Base-by-base conservation (phyloP, 2,797 vertebrate species). In the Sebastes nivosus region DNA sequence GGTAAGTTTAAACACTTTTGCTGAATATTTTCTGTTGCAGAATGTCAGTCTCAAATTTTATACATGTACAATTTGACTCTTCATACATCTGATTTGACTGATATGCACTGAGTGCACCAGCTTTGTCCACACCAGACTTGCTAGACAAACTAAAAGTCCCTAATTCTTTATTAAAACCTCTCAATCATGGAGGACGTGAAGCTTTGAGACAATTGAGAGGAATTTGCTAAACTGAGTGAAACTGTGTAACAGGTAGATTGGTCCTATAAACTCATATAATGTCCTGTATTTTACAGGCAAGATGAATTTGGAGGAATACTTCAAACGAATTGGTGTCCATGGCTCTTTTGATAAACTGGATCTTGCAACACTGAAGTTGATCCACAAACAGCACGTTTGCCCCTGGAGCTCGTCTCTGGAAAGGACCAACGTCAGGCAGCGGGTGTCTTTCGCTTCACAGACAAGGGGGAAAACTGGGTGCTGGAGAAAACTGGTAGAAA, bases 281-380 rank as follows among this genome's bases (percentile, higher is more conserved):
- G 42, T 46, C 42, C 5, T 80, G 7, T 42, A 50, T 87, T 81
- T 89, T 84, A 57, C 81, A 93, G 86, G 22, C 11, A 94, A 77
- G 72, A 98, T 98, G 97, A 95, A 97, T 86, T 91, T 98, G 77
- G 83, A 93, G 73, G 95, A 96, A 2, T 98, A 98, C 92, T 97
- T 98, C 64, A 72, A 91, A 92, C 96, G 96, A 88, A 97, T 97
- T 80, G 95, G 95, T 30, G 97, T 97, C 85, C 75, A 10, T 11
- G 95, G 93, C 1, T 79, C 88, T 2, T 79, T 65, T 1, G 78
- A 90, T 13, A 95, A 94, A 67, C 24, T 34, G 0, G 95, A 97
- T 77, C 93, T 97, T 54, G 88, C 82, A 36, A 97, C 96, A 1
- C 81, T 98, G 79, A 94, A 86, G 0, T 84, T 87, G 18, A 81